Percentiles rank a stretch among this genome's conserved stretches.
Conservation (phyloP, 2,888 invertebrate genomes). For the Andrena chrysosceles region DNA sequence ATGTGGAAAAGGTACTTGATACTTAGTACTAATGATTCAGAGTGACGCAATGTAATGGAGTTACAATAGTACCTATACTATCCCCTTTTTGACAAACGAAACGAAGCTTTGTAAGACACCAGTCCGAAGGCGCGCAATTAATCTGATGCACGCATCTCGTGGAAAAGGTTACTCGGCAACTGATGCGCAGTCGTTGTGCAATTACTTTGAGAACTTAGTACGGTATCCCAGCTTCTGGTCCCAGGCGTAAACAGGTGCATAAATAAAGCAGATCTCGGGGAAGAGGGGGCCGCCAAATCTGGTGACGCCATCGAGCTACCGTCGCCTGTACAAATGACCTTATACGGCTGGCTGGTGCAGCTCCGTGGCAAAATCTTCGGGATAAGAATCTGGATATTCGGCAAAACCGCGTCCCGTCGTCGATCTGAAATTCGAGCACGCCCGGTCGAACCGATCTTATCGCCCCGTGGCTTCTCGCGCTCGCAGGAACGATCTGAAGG, state of each 20-base stretch:
- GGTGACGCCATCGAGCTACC: conserved; percentile 67
- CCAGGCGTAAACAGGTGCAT: conserved; percentile 59
- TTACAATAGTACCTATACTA: no score
- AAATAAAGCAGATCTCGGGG: conserved; percentile 31
- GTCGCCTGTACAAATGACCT: conserved; percentile 71
- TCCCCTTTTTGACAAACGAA: no score
- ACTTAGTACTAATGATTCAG: no score
- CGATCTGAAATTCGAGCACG: conserved; percentile 59
- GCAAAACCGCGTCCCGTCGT: conserved; percentile 61
- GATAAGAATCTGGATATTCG: conserved; percentile 67
- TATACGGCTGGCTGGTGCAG: conserved; percentile 71
- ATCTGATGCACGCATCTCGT: neutral
- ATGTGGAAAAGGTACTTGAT: no score
- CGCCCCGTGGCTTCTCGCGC: conserved; percentile 39
- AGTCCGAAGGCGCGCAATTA: neutral
- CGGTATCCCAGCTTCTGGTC: conserved; percentile 12
- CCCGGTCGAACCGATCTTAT: conserved; percentile 64
- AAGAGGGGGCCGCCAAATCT: conserved; percentile 45
- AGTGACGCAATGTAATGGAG: no score
- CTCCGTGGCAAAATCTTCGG: conserved; percentile 57
- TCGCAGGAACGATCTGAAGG: conserved; percentile 41
- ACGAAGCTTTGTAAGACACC: neutral
- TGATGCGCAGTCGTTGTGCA: neutral
- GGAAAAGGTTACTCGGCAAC: neutral
- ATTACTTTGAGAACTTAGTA: conserved; percentile 18